phyloP scores from a whole-genome alignment of 2,888 invertebrate genomes.

The Meta bourneti region DNA sequence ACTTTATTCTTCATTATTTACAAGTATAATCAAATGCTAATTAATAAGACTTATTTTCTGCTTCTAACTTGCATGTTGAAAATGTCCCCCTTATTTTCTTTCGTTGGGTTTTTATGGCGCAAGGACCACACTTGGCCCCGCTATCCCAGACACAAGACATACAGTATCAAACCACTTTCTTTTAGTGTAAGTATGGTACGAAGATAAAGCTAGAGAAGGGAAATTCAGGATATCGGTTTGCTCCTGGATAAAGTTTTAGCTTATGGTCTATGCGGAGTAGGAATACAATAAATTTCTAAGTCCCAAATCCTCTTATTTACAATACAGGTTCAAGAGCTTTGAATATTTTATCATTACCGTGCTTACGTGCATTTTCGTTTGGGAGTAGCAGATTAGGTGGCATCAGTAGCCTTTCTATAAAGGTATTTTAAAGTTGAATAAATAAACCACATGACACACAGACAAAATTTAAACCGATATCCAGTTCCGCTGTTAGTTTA shows the following conservation, averaged over 20 bases:
- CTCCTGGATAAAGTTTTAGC: not conserved
- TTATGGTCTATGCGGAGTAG: not conserved
- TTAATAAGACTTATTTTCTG: not conserved
- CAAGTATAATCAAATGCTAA: not conserved
- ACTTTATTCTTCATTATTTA: not conserved
- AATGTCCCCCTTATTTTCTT: not conserved
- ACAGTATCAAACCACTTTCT: no score
- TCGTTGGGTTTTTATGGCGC: no score
- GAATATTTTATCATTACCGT: conserved; percentile 1
- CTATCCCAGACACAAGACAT: no score
- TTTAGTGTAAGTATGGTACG: not conserved
- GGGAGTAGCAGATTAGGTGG: not conserved
- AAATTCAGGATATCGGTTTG: not conserved
- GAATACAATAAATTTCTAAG: not conserved
- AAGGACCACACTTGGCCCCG: no score
- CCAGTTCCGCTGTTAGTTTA: no score
- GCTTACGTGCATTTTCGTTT: not conserved
- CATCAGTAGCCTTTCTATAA: not conserved
- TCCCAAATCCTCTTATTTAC: conserved; percentile 1
- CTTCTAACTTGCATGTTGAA: not conserved
- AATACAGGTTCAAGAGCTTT: not conserved
- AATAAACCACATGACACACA: not conserved
- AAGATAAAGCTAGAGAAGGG: not conserved
- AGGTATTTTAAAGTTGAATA: not conserved
- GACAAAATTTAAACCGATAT: no score